A percentile compares a stretch with the other conserved stretches of the same genome.
Evolutionary conservation across 2,113 vertebrate genomes (phyloP).

Genomic region (Toxotes jaculatrix): DNA sequence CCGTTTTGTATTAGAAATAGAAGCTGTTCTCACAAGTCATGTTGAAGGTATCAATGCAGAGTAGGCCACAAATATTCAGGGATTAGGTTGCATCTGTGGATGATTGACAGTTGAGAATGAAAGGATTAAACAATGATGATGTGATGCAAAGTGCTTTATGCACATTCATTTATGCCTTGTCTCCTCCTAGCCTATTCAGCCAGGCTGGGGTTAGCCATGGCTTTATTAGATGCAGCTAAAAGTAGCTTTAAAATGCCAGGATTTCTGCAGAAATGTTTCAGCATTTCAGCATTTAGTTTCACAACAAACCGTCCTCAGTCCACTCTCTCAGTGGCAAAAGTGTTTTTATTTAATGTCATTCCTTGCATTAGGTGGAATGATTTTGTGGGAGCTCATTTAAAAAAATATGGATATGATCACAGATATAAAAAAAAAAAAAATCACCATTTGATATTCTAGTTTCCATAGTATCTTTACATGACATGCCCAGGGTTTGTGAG

Average conservation of each 20-base stretch:
- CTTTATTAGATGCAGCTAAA: constrained; percentile 56
- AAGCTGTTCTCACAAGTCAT: constrained; percentile 51
- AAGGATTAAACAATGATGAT: constrained; percentile 74
- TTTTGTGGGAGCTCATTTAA: background rate
- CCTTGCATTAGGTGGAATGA: background rate
- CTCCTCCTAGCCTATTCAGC: constrained; percentile 29
- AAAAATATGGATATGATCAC: background rate
- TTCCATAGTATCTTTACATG: background rate
- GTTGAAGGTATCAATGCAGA: constrained; percentile 62
- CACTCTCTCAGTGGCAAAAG: background rate
- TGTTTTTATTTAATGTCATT: background rate
- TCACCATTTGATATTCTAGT: background rate
- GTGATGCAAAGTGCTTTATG: constrained; percentile 73
- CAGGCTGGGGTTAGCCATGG: constrained; percentile 43
- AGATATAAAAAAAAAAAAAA: constrained; percentile 6
- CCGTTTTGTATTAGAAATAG: constrained; percentile 60
- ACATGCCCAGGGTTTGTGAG: constrained; percentile 18
- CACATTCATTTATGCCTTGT: constrained; percentile 67
- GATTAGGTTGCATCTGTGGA: constrained; percentile 69
- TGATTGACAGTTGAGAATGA: constrained; percentile 73
- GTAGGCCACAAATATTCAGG: constrained; percentile 64
- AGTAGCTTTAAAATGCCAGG: constrained; percentile 46
- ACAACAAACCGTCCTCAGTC: constrained; percentile 13
- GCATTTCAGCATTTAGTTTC: constrained; percentile 40
- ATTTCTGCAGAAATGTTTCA: constrained; percentile 53